phyloP scores from a whole-genome alignment of 1,140 invertebrate genomes.

The Neotoxoptera formosana region DNA sequence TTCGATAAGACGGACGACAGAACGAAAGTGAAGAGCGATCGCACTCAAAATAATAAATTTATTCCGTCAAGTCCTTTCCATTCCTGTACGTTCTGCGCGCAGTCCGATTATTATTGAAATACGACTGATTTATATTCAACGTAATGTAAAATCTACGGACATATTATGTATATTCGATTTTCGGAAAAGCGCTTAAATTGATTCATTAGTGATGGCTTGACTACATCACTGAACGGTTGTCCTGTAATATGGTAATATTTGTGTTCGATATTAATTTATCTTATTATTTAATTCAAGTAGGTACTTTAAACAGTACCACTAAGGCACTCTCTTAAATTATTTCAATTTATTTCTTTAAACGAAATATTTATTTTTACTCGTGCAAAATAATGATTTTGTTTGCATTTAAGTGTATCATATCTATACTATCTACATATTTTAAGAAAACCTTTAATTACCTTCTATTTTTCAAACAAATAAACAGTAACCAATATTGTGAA shows the following conservation, averaged over 20 bases:
- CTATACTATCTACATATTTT: neutral
- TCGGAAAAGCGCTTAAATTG: neutral
- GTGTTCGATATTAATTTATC: slow-evolving; percentile 60
- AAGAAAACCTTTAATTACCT: neutral
- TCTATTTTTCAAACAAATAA: neutral
- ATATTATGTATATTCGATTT: neutral
- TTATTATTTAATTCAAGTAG: neutral
- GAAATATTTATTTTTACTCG: neutral
- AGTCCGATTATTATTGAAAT: neutral
- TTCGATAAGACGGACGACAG: slow-evolving; percentile 7
- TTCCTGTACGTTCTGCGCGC: neutral
- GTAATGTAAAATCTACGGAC: neutral
- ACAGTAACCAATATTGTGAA: neutral
- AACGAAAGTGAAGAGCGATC: neutral
- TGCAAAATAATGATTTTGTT: neutral
- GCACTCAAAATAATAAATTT: neutral
- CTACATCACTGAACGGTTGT: neutral
- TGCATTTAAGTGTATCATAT: neutral
- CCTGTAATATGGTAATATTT: slow-evolving; percentile 45
- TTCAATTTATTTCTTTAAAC: neutral
- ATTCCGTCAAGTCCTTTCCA: neutral
- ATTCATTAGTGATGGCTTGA: slow-evolving; percentile 38
- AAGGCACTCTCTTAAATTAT: neutral
- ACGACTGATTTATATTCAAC: neutral
- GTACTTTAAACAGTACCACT: neutral